Evolutionary conservation across 2,797 vertebrate genomes (phyloP), one percentile per base, ranked within the genome.

Genomic region (Chloroceryle amazona): DNA sequence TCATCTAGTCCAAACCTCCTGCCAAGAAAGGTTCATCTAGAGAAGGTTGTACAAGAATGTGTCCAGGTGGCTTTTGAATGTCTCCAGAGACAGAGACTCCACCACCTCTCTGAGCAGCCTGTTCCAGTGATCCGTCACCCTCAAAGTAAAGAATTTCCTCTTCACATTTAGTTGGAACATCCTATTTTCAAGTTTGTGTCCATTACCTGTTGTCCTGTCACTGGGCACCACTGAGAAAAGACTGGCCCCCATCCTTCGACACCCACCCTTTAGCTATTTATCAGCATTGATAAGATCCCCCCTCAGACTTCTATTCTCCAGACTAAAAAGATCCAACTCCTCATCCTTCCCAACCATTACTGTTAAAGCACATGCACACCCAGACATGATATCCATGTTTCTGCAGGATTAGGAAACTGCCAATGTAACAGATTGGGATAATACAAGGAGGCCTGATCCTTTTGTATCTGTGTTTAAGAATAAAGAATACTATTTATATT

Each of bases 331-430:
- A 54, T 29, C 29, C 52, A 54, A 54, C 29, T 54, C 29, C 17
- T 54, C 52, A 54, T 29, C 33, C 73, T 65, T 65, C 37, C 35
- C 23, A 47, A 6, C 23, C 1, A 0, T 19, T 37, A 2, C 35
- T 41, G 29, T 42, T 37, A 31, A 37, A 55, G 31, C 25, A 33
- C 2, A 5, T 1, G 6, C 4, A 39, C 19, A 26, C 19, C 10
- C 57, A 17, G 8, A 54, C 0, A 4, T 0, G 7, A 5, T 12
- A 4, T 10, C 54, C 7, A 1, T 13, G 39, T 11, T 22, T 79
- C 37, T 49, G n/a, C 22, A 2, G 3, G 29, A 16, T 37, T 35
- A 57, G 33, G 58, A 49, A 92, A 25, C 11, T 57, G 5, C 16
- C 46, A 33, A 0, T 44, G 33, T 49, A 37, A 15, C 15, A 42